Conservation (phyloP, 1,140 invertebrate species). For the Carcinoscorpius rotundicauda region DNA sequence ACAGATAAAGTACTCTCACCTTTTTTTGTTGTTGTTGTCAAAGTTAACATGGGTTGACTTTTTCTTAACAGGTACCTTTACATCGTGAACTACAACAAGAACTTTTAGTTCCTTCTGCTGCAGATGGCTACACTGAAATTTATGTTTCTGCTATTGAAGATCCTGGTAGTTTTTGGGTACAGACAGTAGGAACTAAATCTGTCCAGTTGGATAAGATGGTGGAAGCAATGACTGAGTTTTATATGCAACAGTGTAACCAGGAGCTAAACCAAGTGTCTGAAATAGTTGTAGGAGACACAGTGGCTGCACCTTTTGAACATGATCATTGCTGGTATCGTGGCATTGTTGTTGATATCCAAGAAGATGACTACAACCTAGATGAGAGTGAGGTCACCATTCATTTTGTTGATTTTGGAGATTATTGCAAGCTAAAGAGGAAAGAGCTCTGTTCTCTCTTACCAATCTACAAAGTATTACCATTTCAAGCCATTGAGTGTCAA, state of each 20-base stretch:
- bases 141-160: slow-evolving; percentile 65
- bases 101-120: slow-evolving; percentile 20
- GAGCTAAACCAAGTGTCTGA: slow-evolving; percentile 41
- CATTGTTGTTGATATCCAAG: slow-evolving; percentile 38
- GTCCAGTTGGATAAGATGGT: slow-evolving; percentile 57
- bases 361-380: slow-evolving; percentile 39
- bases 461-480: slow-evolving; percentile 55
- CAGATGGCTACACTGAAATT: slow-evolving; percentile 53
- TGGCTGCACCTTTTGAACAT: slow-evolving; percentile 58
- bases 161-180: slow-evolving; percentile 71
- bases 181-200: slow-evolving; percentile 54
- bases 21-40: too few species aligned
- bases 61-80: background rate
- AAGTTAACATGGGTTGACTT: background rate
- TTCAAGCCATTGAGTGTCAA: slow-evolving; percentile 66
- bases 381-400: slow-evolving; percentile 49
- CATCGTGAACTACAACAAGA: slow-evolving; percentile 15
- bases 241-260: slow-evolving; percentile 46
- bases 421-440: slow-evolving; percentile 44
- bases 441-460: slow-evolving; percentile 53
- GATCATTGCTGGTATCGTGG: slow-evolving; percentile 63
- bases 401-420: slow-evolving; percentile 70
- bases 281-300: slow-evolving; percentile 53
- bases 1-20: too few species aligned
- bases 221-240: slow-evolving; percentile 63